phyloP scores from a whole-genome alignment of 2,797 vertebrate genomes.

The Eurystomus glaucurus region DNA sequence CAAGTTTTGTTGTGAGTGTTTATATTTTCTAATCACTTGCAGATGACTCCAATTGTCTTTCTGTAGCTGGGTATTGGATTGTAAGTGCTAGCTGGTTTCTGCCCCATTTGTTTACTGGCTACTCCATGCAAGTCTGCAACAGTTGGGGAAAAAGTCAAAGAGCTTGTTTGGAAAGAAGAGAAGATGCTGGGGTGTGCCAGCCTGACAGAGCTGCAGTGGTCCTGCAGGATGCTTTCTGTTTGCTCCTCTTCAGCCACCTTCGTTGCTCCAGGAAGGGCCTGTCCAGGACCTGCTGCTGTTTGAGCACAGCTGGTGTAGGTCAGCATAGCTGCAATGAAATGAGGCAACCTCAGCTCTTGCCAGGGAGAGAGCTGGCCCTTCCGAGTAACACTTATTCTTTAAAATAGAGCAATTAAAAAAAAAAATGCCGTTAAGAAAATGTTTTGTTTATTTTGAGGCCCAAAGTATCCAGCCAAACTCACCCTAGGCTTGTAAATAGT shows the following conservation, averaged over 20 bases:
- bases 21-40: conserved; percentile 66
- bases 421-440: not conserved
- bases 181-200: not conserved
- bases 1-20: conserved; percentile 42
- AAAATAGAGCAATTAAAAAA: not conserved
- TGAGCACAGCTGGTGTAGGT: not conserved
- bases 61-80: conserved; percentile 3
- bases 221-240: not conserved
- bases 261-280: not conserved
- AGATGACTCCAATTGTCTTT: conserved; percentile 52
- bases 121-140: not conserved
- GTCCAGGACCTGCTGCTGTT: not conserved
- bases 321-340: not conserved
- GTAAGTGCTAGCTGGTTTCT: conserved; percentile 7
- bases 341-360: not conserved
- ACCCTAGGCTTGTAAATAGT: not conserved
- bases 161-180: not conserved
- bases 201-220: not conserved
- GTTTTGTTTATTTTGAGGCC: not conserved
- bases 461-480: not conserved
- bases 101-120: conserved; percentile 39
- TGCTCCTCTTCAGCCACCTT: not conserved
- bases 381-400: not conserved
- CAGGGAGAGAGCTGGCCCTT: not conserved
- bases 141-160: not conserved